Evolutionary conservation across 2,113 vertebrate species (phyloP).

Genomic region (Dermatemys mawii): DNA sequence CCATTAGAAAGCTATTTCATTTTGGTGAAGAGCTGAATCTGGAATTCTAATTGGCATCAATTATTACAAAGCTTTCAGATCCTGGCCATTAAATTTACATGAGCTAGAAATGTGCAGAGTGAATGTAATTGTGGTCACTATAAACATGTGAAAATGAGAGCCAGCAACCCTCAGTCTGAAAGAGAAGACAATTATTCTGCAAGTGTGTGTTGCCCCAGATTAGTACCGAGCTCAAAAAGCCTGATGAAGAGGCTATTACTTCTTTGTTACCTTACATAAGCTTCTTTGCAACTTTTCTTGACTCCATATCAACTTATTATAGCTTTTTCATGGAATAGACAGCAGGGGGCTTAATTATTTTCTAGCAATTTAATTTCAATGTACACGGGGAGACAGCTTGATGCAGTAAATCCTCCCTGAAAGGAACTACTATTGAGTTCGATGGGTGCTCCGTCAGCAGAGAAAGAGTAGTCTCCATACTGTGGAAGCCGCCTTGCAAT

Average conservation of each 20-base stretch:
- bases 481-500: background rate
- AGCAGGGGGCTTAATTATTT: conserved; percentile 15
- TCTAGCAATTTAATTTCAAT: background rate
- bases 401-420: background rate
- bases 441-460: background rate
- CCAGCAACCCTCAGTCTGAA: background rate
- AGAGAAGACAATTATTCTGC: background rate
- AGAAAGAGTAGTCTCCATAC: background rate
- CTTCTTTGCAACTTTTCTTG: background rate
- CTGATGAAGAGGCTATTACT: background rate
- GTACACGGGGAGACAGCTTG: background rate
- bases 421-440: conserved; percentile 6
- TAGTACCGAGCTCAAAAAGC: background rate
- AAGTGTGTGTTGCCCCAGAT: background rate
- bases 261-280: background rate
- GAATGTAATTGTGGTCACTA: background rate
- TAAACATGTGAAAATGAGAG: background rate
- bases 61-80: background rate
- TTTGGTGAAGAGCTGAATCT: background rate
- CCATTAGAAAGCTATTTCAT: background rate
- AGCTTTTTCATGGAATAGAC: background rate
- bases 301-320: background rate
- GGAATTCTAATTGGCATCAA: background rate
- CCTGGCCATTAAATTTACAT: background rate
- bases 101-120: background rate